Evolutionary conservation across 2,797 vertebrate genomes (phyloP), one percentile per base, ranked within the genome.

Genomic region (Rhabdomys pumilio): DNA sequence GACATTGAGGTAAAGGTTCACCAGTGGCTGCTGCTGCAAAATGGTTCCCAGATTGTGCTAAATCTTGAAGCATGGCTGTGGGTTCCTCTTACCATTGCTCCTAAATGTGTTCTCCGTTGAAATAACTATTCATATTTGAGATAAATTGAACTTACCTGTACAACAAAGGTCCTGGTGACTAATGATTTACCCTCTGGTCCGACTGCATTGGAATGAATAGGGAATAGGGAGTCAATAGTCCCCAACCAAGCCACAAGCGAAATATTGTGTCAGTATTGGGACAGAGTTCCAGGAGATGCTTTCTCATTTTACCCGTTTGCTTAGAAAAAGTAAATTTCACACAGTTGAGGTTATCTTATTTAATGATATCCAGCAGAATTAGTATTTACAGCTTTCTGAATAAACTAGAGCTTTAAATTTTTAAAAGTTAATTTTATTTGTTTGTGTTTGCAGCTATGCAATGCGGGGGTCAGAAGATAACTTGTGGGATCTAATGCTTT

Each of bases 91-190:
- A 75, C 2, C 24, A 26, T 91, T 26, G 26, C n/a, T 92, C 31
- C 72, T 65, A 93, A 69, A 72, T n/a, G 29, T 47, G 22, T n/a
- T 89, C 57, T 50, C 67, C 53, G 14, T 22, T 61, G 92, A 19
- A 61, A 9, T 47, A 94, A 77, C 6, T 86, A 8, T 7, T 22
- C 53, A n/a, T 89, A 79, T 61, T 47, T 95, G 67, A 95, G 81
- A 81, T n/a, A 47, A 88, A 34, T 94, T 88, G 81, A 89, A 77
- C 38, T 85, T 93, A 63, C 7, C 50, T 13, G 7, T 41, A 81
- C 55, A 83, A 24, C 29, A 61, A 67, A 83, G 73, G 53, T 87
- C 59, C 53, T 26, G 44, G n/a, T 89, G n/a, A 77, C 75, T 41
- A 29, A 50, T 31, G n/a, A 63, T 50, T 67, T 88, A 69, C 10